These are phyloP conservation scores for Corvus cornix DNA, from an alignment of 2,113 vertebrate genomes.

Conservation along the genomic window DNA sequence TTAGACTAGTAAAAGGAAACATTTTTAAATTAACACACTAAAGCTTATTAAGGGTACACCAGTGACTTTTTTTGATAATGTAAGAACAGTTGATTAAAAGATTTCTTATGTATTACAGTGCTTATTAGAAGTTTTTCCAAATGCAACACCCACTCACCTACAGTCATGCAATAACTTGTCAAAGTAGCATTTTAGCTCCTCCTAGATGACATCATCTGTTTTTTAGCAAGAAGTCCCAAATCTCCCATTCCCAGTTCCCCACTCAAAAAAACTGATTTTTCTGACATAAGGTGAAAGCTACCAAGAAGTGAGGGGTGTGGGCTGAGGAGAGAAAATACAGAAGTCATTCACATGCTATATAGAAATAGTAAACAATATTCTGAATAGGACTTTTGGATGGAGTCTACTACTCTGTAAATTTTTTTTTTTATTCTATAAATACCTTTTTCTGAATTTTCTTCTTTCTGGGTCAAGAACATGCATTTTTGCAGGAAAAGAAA, in stretches of 20 bases:
- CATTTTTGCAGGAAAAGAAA: not conserved
- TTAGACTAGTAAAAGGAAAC: not conserved
- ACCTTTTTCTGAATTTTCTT: not conserved
- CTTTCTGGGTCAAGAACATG: not conserved
- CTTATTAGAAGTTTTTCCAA: not conserved
- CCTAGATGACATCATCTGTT: not conserved
- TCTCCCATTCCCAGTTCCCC: not conserved
- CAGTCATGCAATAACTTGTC: not conserved
- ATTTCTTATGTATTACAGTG: not conserved
- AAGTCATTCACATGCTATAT: accelerated
- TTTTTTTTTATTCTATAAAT: not conserved
- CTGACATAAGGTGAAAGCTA: not conserved
- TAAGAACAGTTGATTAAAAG: not conserved
- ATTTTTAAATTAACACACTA: not conserved
- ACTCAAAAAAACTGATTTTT: not conserved
- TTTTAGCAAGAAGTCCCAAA: not conserved
- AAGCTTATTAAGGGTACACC: not conserved
- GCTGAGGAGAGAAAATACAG: not conserved
- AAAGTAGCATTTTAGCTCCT: not conserved
- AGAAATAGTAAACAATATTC: not conserved
- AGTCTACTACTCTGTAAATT: not conserved
- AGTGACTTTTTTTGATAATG: not conserved
- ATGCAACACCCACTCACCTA: not conserved
- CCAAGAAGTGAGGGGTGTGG: accelerated
- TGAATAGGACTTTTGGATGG: not conserved